Conservation (phyloP, 2,797 vertebrate species). For the Chelon labrosus region DNA sequence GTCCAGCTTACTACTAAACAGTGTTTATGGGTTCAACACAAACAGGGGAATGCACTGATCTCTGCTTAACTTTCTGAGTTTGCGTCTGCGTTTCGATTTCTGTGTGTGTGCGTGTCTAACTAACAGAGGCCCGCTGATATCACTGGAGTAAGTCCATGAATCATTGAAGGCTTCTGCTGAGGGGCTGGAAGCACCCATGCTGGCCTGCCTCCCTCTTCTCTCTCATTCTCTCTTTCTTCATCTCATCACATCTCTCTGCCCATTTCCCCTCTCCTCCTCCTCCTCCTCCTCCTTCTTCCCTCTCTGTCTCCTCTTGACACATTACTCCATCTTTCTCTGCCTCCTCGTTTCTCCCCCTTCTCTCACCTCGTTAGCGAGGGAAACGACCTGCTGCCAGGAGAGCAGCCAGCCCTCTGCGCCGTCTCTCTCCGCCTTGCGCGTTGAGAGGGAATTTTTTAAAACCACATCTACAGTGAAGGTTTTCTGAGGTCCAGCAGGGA, state of each 20-base stretch:
- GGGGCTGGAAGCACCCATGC: constrained; percentile 7
- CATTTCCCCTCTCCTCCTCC: constrained; percentile 2
- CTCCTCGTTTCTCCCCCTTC: constrained; percentile 8
- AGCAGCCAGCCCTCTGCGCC: constrained; percentile 22
- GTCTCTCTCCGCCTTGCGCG: background rate
- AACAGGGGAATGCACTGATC: background rate
- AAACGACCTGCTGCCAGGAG: constrained; percentile 36
- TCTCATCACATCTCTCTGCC: constrained; percentile 28
- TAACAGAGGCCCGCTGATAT: constrained; percentile 33
- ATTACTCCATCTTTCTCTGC: constrained; percentile 12
- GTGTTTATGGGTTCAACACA: constrained; percentile 22
- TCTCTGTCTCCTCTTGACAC: constrained; percentile 23
- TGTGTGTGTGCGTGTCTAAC: constrained; percentile 11
- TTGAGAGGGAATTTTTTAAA: constrained; percentile 31
- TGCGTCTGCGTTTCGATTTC: constrained; percentile 19
- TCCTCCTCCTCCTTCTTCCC: background rate
- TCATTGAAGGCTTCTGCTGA: constrained; percentile 50
- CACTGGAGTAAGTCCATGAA: constrained; percentile 51
- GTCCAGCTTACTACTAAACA: constrained; percentile 17
- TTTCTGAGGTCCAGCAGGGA: constrained; percentile 28
- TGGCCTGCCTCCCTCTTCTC: background rate
- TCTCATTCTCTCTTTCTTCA: constrained; percentile 13
- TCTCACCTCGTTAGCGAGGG: constrained; percentile 35
- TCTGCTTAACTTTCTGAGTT: constrained; percentile 17
- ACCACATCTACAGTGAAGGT: constrained; percentile 10